phyloP scores from a whole-genome alignment of 2,113 vertebrate species.

The Malurus elegans region DNA sequence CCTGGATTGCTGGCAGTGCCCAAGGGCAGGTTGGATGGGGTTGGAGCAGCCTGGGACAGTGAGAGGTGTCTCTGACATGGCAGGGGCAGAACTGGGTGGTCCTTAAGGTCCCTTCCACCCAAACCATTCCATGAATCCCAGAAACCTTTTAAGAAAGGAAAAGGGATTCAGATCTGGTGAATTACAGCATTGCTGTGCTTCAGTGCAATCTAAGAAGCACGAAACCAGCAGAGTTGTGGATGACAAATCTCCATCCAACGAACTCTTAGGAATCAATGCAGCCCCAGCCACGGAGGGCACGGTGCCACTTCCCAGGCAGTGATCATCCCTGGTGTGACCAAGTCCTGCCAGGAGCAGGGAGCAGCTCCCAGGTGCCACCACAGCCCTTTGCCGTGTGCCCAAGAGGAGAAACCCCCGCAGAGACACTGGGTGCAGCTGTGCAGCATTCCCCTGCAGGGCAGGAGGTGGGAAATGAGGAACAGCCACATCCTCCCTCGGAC shows the following conservation, averaged over 20 bases:
- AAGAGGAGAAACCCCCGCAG: not conserved
- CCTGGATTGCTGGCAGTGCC: not conserved
- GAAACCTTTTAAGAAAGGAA: not conserved
- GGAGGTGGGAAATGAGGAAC: conserved; percentile 30
- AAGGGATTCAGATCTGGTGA: not conserved
- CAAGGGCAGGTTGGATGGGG: not conserved
- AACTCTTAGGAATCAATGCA: not conserved
- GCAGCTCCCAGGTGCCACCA: not conserved
- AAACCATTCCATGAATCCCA: not conserved
- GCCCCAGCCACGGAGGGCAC: rapidly evolving
- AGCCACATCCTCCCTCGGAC: not conserved
- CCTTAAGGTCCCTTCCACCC: not conserved
- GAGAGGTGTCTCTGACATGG: not conserved
- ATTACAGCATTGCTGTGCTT: not conserved
- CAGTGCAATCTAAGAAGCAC: not conserved
- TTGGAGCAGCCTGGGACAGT: not conserved
- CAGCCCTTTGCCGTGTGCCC: not conserved
- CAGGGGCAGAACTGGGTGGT: rapidly evolving
- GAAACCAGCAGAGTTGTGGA: not conserved
- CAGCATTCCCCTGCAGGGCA: conserved; percentile 20
- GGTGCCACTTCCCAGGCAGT: rapidly evolving
- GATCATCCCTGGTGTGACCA: not conserved
- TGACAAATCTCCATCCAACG: not conserved
- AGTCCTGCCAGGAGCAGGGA: not conserved
- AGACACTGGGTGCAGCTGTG: not conserved